Conservation (phyloP, 2,113 vertebrate species). For the Mionectes macconnelli region DNA sequence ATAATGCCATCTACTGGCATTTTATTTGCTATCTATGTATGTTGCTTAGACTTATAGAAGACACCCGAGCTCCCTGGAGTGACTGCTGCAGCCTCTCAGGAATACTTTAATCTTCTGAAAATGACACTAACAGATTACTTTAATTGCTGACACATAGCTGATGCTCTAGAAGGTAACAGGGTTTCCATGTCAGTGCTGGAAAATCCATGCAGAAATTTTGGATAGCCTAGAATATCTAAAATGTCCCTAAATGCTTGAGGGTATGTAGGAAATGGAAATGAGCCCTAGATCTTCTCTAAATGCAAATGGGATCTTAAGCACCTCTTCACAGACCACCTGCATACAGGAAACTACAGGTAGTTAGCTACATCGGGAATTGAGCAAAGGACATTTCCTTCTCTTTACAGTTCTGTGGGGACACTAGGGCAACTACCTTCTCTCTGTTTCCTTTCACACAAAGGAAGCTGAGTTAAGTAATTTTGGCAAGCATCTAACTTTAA, state of each 20-base stretch:
- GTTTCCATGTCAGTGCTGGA: background rate
- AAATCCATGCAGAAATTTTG: background rate
- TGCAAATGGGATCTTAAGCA: background rate
- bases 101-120: background rate
- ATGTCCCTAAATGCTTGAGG: background rate
- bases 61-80: background rate
- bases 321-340: background rate
- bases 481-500: background rate
- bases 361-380: background rate
- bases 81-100: background rate
- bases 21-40: background rate
- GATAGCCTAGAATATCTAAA: background rate
- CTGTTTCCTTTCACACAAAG: background rate
- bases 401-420: background rate
- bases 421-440: background rate
- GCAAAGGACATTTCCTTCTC: background rate
- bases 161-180: background rate
- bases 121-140: background rate
- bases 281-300: background rate
- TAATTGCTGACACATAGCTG: background rate
- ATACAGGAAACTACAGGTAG: background rate
- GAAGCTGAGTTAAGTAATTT: background rate
- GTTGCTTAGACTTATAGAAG: background rate
- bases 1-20: constrained; percentile 45
- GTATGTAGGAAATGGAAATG: background rate